These are phyloP conservation scores for Picathartes gymnocephalus DNA, from an alignment of 2,113 vertebrate species.

Conservation along the genomic window DNA sequence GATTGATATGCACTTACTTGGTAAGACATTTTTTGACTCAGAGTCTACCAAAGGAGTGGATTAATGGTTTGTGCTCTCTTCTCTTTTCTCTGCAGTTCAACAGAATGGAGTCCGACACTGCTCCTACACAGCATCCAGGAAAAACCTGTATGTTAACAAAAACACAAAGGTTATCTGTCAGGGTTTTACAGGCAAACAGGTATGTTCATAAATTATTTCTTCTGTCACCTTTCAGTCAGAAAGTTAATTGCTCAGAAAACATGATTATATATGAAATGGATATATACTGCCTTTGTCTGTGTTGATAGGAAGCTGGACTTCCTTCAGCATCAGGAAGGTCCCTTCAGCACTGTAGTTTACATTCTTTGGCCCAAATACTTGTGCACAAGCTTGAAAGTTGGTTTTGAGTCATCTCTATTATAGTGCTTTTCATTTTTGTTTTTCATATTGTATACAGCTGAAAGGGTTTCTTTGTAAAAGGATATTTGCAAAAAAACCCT, in stretches of 20 bases:
- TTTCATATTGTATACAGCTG: background rate
- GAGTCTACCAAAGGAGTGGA: background rate
- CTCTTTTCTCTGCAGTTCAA: conserved; percentile 77
- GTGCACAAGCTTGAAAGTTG: background rate
- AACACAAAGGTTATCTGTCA: conserved; percentile 95
- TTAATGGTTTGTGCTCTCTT: background rate
- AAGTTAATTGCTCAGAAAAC: background rate
- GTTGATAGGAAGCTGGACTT: background rate
- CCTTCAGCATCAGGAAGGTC: background rate
- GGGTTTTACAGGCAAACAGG: conserved; percentile 98
- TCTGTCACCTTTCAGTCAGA: background rate
- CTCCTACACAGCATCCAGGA: conserved; percentile 80
- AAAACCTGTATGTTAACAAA: conserved; percentile 89
- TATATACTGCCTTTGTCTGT: background rate
- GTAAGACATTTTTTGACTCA: background rate
- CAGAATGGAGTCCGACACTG: conserved; percentile 88
- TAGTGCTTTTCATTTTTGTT: background rate
- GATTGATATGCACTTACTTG: background rate
- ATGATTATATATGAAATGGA: background rate
- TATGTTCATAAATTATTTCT: conserved; percentile 52
- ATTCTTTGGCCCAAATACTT: background rate
- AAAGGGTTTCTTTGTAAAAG: background rate
- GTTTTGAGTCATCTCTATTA: background rate
- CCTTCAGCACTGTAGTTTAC: background rate
- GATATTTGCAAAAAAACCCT: background rate